Percentiles rank a stretch among this genome's conserved stretches.
Evolutionary conservation across 1,140 invertebrate genomes (phyloP).

Genomic region (Drosophila lacteicornis): DNA sequence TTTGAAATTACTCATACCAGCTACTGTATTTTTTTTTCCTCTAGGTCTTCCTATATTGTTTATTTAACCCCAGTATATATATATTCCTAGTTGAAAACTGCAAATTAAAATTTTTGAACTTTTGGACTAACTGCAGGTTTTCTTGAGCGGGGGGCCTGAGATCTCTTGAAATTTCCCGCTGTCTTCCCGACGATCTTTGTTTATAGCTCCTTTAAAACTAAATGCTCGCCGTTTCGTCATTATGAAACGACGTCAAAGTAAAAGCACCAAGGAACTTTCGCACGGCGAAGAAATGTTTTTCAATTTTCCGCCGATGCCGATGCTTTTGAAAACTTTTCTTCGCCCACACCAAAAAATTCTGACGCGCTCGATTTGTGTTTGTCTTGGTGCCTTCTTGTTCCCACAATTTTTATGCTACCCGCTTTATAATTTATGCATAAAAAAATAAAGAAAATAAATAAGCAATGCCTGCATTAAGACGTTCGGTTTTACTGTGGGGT

Average conservation of each 20-base stretch:
- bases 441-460: conserved; percentile 45
- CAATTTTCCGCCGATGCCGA: conserved; percentile 52
- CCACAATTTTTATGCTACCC: conserved; percentile 63
- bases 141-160: conserved; percentile 5
- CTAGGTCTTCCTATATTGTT: not conserved
- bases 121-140: conserved; percentile 1
- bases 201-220: conserved; percentile 70
- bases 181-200: conserved; percentile 50
- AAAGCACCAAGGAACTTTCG: conserved; percentile 59
- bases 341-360: conserved; percentile 58
- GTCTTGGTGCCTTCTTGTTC: conserved; percentile 26
- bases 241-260: conserved; percentile 78
- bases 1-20: not conserved
- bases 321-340: conserved; percentile 29
- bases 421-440: conserved; percentile 72
- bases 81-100: not conserved
- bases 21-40: not conserved
- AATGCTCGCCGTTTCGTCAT: conserved; percentile 72
- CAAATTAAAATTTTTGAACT: not conserved
- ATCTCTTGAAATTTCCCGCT: conserved; percentile 42
- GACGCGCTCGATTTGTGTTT: conserved; percentile 67
- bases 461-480: conserved; percentile 54
- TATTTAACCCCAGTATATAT: not conserved
- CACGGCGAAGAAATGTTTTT: conserved; percentile 77
- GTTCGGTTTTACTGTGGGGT: conserved; percentile 37